These are phyloP conservation scores for Stercorarius parasiticus DNA, from an alignment of 2,113 vertebrate genomes.

Conservation along the genomic window DNA sequence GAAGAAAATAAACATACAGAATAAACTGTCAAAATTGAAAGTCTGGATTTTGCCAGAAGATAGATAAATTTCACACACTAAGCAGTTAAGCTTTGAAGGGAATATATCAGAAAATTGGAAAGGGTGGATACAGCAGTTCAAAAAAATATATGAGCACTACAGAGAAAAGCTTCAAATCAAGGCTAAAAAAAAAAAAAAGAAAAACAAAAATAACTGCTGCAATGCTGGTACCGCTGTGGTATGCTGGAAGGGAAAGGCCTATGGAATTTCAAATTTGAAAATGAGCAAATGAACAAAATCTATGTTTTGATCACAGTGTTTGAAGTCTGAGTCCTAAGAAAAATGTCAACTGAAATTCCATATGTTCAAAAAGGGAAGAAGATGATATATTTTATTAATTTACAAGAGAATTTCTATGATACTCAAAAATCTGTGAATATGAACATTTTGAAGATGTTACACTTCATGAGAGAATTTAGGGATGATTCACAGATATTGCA, in stretches of 20 bases:
- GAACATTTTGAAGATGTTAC: neutral
- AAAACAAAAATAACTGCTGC: neutral
- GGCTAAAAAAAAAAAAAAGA: neutral
- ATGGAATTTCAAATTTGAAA: neutral
- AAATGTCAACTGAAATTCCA: neutral
- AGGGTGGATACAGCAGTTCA: neutral
- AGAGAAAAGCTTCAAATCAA: neutral
- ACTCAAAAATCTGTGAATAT: neutral
- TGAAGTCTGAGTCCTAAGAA: neutral
- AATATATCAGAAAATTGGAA: neutral
- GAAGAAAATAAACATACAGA: neutral
- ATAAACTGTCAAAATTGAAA: neutral
- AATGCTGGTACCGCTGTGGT: neutral
- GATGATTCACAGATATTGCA: neutral
- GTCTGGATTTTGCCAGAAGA: neutral
- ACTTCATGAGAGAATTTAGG: neutral
- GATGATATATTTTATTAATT: neutral
- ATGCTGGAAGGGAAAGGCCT: neutral
- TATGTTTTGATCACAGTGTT: neutral
- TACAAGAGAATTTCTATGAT: neutral
- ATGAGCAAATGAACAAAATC: constrained; percentile 3
- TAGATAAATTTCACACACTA: neutral
- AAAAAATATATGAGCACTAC: neutral
- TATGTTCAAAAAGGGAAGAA: neutral
- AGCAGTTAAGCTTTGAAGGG: neutral